These are phyloP conservation scores for Lepidothrix coronata DNA, from an alignment of 2,113 vertebrate genomes.

Conservation along the genomic window DNA sequence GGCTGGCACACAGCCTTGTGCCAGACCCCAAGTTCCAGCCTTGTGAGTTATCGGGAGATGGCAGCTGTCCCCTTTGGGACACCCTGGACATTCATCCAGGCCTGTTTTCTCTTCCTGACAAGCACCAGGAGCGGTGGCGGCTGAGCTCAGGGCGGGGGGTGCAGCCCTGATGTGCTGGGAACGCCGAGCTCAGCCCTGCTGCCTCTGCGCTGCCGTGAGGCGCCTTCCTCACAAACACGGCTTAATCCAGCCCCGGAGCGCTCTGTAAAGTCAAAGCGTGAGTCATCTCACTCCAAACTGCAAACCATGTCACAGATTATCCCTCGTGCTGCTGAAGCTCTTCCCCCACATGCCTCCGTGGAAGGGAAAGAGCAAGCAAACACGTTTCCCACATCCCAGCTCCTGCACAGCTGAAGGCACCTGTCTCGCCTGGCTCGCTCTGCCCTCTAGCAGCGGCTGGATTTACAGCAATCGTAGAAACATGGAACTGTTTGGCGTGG, in stretches of 20 bases:
- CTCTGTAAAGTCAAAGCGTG: background rate
- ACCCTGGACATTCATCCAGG: accelerated
- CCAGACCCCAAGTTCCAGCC: background rate
- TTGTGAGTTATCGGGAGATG: accelerated
- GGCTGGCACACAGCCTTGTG: accelerated
- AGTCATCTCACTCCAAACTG: conserved; percentile 13
- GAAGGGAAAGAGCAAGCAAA: background rate
- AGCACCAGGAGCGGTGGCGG: accelerated
- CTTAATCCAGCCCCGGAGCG: conserved; percentile 22
- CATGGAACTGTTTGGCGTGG: background rate
- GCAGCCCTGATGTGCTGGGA: background rate
- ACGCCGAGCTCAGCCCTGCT: background rate
- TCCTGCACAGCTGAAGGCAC: background rate
- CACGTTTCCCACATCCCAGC: background rate
- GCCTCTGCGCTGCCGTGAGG: background rate
- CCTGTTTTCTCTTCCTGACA: background rate
- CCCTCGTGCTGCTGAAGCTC: background rate
- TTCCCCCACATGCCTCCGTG: background rate
- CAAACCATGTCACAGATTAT: background rate
- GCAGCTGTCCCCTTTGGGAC: background rate
- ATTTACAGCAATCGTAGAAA: accelerated
- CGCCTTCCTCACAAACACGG: background rate
- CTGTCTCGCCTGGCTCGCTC: background rate
- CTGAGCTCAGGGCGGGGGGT: background rate
- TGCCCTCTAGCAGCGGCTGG: background rate